Conservation (phyloP, 2,888 invertebrate genomes). For the Aethes cnicana region DNA sequence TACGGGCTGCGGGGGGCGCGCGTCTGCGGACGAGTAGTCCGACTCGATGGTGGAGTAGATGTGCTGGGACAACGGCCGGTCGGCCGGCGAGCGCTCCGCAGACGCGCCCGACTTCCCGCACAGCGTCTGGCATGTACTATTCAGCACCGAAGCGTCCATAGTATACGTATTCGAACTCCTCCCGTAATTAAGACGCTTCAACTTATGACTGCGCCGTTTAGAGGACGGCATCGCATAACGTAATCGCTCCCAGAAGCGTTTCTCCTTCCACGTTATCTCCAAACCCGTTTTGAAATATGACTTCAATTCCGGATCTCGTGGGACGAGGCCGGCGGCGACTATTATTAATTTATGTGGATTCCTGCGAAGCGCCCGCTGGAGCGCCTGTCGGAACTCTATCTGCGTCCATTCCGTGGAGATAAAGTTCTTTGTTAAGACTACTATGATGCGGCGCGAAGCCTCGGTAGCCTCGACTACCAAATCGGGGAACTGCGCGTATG, state of each 20-base stretch:
- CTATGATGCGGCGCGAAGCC: constrained; percentile 92
- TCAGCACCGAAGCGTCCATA: constrained; percentile 85
- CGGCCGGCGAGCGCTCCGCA: constrained; percentile 83
- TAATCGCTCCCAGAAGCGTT: constrained; percentile 96
- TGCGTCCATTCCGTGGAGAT: constrained; percentile 96
- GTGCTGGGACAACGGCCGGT: constrained; percentile 91
- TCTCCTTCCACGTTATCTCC: constrained; percentile 93
- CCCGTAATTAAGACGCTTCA: constrained; percentile 86
- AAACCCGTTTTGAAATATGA: constrained; percentile 94
- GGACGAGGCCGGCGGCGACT: constrained; percentile 89
- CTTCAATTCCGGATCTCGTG: constrained; percentile 93
- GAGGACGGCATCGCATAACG: constrained; percentile 94
- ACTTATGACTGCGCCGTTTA: constrained; percentile 83
- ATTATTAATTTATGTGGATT: constrained; percentile 93
- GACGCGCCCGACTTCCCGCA: constrained; percentile 80
- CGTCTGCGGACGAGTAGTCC: constrained; percentile 86
- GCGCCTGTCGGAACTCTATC: constrained; percentile 93
- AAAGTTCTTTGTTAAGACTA: constrained; percentile 94
- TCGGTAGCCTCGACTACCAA: constrained; percentile 92
- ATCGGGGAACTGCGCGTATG: constrained; percentile 88
- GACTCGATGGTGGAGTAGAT: constrained; percentile 95
- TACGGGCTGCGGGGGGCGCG: constrained; percentile 71
- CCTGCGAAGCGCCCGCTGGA: constrained; percentile 93
- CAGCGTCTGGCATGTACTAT: constrained; percentile 83
- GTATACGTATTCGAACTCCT: constrained; percentile 93